phyloP scores from a whole-genome alignment of 2,888 invertebrate genomes.

The Drosophila neonasuta region DNA sequence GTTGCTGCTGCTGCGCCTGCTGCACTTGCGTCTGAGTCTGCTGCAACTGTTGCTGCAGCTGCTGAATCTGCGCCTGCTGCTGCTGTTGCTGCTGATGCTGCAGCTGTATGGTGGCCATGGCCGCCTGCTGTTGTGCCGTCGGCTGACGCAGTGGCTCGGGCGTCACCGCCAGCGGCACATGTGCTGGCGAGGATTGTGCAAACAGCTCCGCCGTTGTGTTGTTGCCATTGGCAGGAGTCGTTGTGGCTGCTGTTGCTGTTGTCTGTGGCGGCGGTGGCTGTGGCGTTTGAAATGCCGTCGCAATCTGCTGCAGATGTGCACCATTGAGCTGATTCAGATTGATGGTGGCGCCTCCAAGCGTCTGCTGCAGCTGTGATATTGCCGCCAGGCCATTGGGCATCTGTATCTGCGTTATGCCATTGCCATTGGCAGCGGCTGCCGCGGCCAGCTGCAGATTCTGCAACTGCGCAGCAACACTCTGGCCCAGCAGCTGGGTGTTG shows the following conservation, averaged over 20 bases:
- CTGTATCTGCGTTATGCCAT: conserved; percentile 81
- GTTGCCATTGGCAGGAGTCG: conserved; percentile 16
- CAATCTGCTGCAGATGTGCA: conserved; percentile 81
- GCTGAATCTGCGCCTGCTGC: conserved; percentile 69
- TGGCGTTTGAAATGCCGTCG: conserved; percentile 80
- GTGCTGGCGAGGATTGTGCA: conserved; percentile 76
- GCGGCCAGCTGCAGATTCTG: conserved; percentile 81
- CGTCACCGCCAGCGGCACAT: conserved; percentile 77
- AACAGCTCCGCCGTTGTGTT: conserved; percentile 58
- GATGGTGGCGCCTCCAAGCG: conserved; percentile 78
- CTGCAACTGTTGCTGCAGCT: conserved; percentile 63
- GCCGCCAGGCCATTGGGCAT: conserved; percentile 82
- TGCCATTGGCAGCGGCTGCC: conserved; percentile 78
- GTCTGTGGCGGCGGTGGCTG: conserved; percentile 66
- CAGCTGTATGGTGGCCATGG: conserved; percentile 75
- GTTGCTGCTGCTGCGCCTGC: conserved; percentile 60
- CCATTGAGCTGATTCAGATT: conserved; percentile 81
- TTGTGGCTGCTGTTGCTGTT: conserved; percentile 17
- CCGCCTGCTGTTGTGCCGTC: conserved; percentile 75
- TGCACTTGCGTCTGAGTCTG: conserved; percentile 72
- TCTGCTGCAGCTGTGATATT: conserved; percentile 82
- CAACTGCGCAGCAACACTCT: conserved; percentile 81
- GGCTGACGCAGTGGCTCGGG: conserved; percentile 80
- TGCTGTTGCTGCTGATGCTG: conserved; percentile 77
- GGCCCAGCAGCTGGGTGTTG: conserved; percentile 81